These are phyloP conservation scores for Rambutsinella grinnellia DNA, from an alignment of 2,888 invertebrate species.

Conservation along the genomic window DNA sequence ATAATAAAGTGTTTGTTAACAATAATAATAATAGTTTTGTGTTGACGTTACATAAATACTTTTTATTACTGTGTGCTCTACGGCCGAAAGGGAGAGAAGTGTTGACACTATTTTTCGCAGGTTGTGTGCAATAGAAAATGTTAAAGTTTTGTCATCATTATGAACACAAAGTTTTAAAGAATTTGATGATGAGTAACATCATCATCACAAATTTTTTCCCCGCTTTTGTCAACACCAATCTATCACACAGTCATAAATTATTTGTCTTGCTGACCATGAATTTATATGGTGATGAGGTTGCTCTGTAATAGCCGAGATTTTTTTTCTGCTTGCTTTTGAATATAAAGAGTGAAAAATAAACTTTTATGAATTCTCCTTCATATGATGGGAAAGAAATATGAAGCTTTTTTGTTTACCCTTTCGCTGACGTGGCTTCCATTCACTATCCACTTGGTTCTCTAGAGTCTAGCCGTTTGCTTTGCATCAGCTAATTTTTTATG, in stretches of 20 bases:
- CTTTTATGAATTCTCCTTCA: not conserved
- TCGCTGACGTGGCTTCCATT: constrained; percentile 37
- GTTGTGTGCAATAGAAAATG: too few species aligned
- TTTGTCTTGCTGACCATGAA: constrained; percentile 44
- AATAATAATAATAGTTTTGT: constrained; percentile 12
- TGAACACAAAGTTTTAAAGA: not conserved
- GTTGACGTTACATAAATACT: not conserved
- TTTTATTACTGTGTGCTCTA: not conserved
- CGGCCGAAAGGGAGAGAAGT: too few species aligned
- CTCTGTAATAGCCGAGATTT: too few species aligned
- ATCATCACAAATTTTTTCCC: not conserved
- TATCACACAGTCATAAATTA: constrained; percentile 39
- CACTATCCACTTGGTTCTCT: constrained; percentile 1
- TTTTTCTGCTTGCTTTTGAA: not conserved
- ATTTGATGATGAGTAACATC: not conserved
- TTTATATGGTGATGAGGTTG: not conserved
- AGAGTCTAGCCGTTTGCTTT: not conserved
- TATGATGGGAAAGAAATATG: constrained; percentile 39
- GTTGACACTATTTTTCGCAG: too few species aligned
- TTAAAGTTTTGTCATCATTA: constrained; percentile 33
- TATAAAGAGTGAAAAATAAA: not conserved
- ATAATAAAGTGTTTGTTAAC: constrained; percentile 25
- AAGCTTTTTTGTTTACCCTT: constrained; percentile 45
- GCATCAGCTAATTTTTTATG: not conserved
- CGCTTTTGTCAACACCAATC: constrained; percentile 35